These are phyloP conservation scores for Montipora capitata DNA, from an alignment of 92 coral and sea anemone genomes.

Conservation along the genomic window DNA sequence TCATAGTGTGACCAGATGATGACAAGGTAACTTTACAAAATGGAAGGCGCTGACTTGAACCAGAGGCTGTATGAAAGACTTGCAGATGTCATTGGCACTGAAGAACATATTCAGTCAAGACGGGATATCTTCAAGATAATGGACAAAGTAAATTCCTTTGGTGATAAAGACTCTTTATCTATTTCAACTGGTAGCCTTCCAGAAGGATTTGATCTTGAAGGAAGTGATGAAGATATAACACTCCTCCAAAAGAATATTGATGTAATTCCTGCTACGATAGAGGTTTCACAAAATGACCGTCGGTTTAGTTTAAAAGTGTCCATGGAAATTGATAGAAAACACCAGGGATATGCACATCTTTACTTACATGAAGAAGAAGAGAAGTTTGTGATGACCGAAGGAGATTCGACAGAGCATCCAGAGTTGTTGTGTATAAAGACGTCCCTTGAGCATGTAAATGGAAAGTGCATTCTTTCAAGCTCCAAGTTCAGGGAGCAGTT, in stretches of 20 bases:
- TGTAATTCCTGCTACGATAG: conserved; percentile 16
- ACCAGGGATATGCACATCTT: conserved; percentile 9
- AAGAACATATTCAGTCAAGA: conserved; percentile 22
- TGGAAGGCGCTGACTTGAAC: conserved; percentile 6
- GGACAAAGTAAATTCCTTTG: conserved; percentile 32
- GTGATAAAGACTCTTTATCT: conserved; percentile 49
- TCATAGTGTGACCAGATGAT: neutral
- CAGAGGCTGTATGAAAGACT: conserved; percentile 38
- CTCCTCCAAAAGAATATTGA: conserved; percentile 16
- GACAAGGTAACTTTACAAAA: neutral
- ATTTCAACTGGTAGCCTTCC: conserved; percentile 50
- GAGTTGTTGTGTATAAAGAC: neutral
- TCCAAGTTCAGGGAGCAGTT: conserved; percentile 38
- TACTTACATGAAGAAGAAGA: conserved; percentile 14
- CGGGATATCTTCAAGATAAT: conserved; percentile 29
- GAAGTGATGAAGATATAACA: conserved; percentile 52
- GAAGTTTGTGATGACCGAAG: conserved; percentile 8
- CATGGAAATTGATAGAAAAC: conserved; percentile 8
- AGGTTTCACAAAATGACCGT: neutral
- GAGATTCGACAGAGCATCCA: conserved; percentile 12
- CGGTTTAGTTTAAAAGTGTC: neutral
- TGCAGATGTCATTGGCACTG: conserved; percentile 27
- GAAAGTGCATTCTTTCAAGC: conserved; percentile 3
- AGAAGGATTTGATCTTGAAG: conserved; percentile 41
- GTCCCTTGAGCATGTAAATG: neutral